Conservation (phyloP, 2,888 invertebrate genomes). For the Patella caerulea region DNA sequence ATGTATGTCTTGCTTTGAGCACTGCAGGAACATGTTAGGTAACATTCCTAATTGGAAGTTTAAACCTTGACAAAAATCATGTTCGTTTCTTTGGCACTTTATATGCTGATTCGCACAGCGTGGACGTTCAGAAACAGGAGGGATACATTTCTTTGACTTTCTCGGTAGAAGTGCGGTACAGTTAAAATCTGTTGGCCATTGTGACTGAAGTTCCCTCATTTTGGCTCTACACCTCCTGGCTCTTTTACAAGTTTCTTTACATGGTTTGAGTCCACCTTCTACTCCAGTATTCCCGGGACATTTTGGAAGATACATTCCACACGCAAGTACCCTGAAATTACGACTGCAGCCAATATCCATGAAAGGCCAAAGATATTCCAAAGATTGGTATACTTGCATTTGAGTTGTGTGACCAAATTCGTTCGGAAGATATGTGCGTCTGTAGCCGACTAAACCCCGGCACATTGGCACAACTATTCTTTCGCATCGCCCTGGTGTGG, state of each 20-base stretch:
- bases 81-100: constrained; percentile 13
- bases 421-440: constrained; percentile 47
- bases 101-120: neutral
- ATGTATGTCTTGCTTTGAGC: constrained; percentile 33
- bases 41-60: constrained; percentile 44
- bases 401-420: constrained; percentile 43
- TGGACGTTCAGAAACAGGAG: constrained; percentile 1
- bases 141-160: constrained; percentile 21
- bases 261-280: constrained; percentile 36
- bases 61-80: constrained; percentile 40
- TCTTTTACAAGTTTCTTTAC: constrained; percentile 43
- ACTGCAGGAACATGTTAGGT: constrained; percentile 57
- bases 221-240: constrained; percentile 37
- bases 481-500: neutral
- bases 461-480: neutral
- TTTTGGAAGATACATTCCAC: constrained; percentile 55
- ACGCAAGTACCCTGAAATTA: constrained; percentile 53
- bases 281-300: constrained; percentile 35
- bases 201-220: constrained; percentile 33
- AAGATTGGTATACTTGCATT: constrained; percentile 45
- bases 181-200: constrained; percentile 43
- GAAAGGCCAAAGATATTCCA: constrained; percentile 55
- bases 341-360: constrained; percentile 58
- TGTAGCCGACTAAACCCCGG: neutral
- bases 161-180: constrained; percentile 19